Evolutionary conservation across 2,113 vertebrate species (phyloP), one percentile per base, ranked within the genome.

Genomic region (Chamaetylas fuelleborni): DNA sequence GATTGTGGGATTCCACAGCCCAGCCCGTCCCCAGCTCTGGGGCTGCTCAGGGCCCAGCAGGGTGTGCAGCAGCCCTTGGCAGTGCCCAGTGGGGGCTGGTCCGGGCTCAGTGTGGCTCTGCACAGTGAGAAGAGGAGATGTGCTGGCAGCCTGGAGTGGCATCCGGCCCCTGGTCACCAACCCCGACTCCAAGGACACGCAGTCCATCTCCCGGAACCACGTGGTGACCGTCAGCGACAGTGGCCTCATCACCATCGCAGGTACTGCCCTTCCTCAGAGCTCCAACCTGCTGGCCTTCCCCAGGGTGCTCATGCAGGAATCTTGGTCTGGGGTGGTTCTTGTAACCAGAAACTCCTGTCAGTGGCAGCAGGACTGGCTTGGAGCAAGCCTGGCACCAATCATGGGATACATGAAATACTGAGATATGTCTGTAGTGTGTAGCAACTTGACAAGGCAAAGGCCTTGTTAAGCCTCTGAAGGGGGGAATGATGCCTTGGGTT

Each of bases 141-240:
- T 99, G 60, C 70, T 99, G 96, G 99, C 99, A 47, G 99, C 99
- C 0, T 99, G 99, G 99, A 99, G 99, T 9, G 99, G 99, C 38
- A 99, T 99, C 86, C 98, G 99, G 26, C 99, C 99, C 4, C 98
- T 99, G 95, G 99, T 99, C 38, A 99, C 98, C 2, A 98, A 99
- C 96, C 99, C 99, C 36, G 98, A 96, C 96, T 99, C 99, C 89
- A 99, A 98, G 97, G 98, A 99, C 95, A 99, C 99, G 0, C 99
- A 99, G 97, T 99, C 99, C 23, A 98, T 99, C 91, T 99, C 98
- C 88, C 98, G 99, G 38, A 99, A 99, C 93, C 99, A 99, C 23
- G 92, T 99, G 1, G 99, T 99, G 56, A 97, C 98, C 83, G 33
- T 99, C 93, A 99, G 99, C 3, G 97, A 98, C 43, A 99, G 98